Base-by-base conservation (phyloP, 2,113 vertebrate species). In the Fregata magnificens region DNA sequence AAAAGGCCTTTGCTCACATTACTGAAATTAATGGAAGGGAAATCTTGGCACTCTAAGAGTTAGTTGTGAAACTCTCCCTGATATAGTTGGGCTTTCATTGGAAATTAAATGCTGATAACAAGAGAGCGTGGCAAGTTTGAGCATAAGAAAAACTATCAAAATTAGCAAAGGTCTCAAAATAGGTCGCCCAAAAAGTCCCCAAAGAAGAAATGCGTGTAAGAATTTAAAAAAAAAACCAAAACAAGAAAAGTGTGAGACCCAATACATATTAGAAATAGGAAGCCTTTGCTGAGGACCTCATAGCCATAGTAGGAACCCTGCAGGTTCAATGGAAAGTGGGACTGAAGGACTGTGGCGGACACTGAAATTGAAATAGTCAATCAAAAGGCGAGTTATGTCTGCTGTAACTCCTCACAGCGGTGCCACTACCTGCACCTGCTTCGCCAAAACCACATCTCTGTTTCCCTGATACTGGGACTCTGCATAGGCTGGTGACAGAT, bases 371-470 rank as follows among this genome's bases (percentile, higher is more conserved):
- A 61, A 34, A 12, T 50, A 44, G 22, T 59, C 40, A 32, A 18
- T 38, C 25, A 49, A 61, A 38, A 69, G 44, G 18, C 70, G 40
- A 86, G 20, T 31, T 16, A 10, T 59, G 44, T 21, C 34, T 10
- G 4, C 38, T 6, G 40, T 36, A 32, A 28, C 26, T 50, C 55
- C 70, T 44, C 4, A 0, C 29, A 38, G 36, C 1, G 2, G 15
- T 73, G 66, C 22, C 16, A 0, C 26, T 53, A 13, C 15, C 65
- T 55, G 31, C 4, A 4, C 16, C 36, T 13, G 28, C 70, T 50
- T 52, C 0, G 1, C 45, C 50, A 22, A 31, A 71, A 45, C 0
- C 42, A n/a, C 11, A 26, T 45, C 47, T 40, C 22, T 28, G 1
- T 40, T 29, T 81, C 25, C 14, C 14, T 21, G 38, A 11, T 53